Percentiles rank a stretch among this genome's conserved stretches.
phyloP scores from a whole-genome alignment of 1,140 invertebrate species.

The Lasioglossum baleicum region DNA sequence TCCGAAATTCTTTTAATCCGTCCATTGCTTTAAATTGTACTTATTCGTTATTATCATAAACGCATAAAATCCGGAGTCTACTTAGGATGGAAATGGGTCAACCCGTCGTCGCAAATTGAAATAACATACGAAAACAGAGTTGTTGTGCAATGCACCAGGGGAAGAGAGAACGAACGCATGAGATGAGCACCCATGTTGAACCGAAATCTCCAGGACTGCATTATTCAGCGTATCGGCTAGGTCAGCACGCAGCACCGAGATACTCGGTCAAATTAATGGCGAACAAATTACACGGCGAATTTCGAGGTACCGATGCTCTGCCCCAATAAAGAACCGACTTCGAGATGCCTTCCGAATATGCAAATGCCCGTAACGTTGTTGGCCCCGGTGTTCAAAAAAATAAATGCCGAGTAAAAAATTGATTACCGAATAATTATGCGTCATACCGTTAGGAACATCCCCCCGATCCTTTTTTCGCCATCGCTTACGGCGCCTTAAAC shows the following conservation, averaged over 20 bases:
- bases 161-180: neutral
- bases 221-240: constrained; percentile 18
- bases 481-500: neutral
- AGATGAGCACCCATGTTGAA: neutral
- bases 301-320: constrained; percentile 5
- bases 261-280: constrained; percentile 35
- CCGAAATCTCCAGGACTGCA: constrained; percentile 11
- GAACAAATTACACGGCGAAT: constrained; percentile 48
- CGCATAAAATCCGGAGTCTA: too few relatives aligned
- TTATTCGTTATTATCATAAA: too few relatives aligned
- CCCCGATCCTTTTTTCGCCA: neutral
- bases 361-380: constrained; percentile 23
- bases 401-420: constrained; percentile 17
- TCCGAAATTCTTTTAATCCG: too few relatives aligned
- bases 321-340: constrained; percentile 19
- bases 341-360: constrained; percentile 18
- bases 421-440: constrained; percentile 47
- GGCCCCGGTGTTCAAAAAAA: neutral
- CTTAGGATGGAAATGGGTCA: too few relatives aligned
- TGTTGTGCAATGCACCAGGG: too few relatives aligned
- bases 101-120: too few relatives aligned
- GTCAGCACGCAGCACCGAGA: neutral
- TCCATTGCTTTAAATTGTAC: too few relatives aligned
- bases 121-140: too few relatives aligned
- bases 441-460: constrained; percentile 14